Conservation (phyloP, 2,888 invertebrate species). For the Choristoneura rosaceana region DNA sequence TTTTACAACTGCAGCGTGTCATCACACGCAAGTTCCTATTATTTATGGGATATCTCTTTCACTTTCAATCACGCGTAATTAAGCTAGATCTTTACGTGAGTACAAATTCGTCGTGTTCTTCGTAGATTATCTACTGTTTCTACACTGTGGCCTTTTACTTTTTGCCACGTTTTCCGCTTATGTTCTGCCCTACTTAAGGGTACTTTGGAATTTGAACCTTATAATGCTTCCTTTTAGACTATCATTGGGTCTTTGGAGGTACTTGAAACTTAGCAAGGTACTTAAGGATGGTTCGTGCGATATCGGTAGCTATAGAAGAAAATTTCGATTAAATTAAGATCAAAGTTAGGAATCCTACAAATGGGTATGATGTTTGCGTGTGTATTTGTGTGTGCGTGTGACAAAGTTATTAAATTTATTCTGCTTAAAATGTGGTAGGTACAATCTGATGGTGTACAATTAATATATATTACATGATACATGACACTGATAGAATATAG, state of each 20-base stretch:
- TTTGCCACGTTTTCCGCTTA: slow-evolving; percentile 19
- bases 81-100: not conserved
- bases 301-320: not conserved
- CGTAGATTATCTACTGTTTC: not conserved
- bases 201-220: not conserved
- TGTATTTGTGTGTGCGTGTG: too few relatives aligned
- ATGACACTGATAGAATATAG: too few relatives aligned
- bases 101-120: not conserved
- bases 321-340: not conserved
- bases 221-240: not conserved
- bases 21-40: too few relatives aligned
- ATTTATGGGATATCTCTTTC: too few relatives aligned
- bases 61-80: too few relatives aligned
- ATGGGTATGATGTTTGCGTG: not conserved
- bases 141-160: not conserved
- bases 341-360: not conserved
- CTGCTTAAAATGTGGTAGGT: too few relatives aligned
- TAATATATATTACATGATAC: too few relatives aligned
- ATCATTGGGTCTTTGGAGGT: not conserved
- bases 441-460: too few relatives aligned
- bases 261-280: slow-evolving; percentile 11
- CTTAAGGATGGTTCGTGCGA: slow-evolving; percentile 7
- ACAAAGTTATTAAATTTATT: too few relatives aligned
- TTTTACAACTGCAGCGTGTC: too few relatives aligned
- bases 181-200: slow-evolving; percentile 13